These are phyloP conservation scores for Cerastis leucographa DNA, from an alignment of 2,888 invertebrate species.

Conservation along the genomic window DNA sequence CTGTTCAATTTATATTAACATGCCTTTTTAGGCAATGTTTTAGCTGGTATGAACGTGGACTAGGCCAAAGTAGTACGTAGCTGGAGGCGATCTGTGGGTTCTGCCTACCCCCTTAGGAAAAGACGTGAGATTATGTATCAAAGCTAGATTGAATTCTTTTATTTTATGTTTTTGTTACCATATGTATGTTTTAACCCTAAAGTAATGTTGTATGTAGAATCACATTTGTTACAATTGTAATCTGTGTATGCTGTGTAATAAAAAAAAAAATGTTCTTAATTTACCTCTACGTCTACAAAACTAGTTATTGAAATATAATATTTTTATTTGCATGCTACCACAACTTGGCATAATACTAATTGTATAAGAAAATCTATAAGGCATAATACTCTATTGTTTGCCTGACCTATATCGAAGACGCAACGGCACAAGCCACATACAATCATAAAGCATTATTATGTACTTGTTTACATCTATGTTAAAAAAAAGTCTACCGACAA, in stretches of 20 bases:
- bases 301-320: neutral
- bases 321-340: constrained; percentile 25
- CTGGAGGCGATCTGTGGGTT: neutral
- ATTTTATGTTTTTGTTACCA: neutral
- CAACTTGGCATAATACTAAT: constrained; percentile 12
- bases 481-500: constrained; percentile 11
- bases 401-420: constrained; percentile 35
- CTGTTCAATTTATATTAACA: neutral
- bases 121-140: neutral
- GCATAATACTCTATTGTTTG: constrained; percentile 33
- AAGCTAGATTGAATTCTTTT: neutral
- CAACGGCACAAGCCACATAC: constrained; percentile 9
- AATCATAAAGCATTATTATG: constrained; percentile 44
- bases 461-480: constrained; percentile 44
- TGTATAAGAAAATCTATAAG: constrained; percentile 28
- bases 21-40: neutral
- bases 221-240: neutral
- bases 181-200: neutral
- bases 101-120: neutral
- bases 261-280: too few species aligned
- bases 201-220: neutral
- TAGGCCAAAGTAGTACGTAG: neutral
- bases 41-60: neutral
- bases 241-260: too few species aligned
- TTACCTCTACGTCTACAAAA: neutral